Conservation (phyloP, 2,113 vertebrate species). For the Trachemys scripta region DNA sequence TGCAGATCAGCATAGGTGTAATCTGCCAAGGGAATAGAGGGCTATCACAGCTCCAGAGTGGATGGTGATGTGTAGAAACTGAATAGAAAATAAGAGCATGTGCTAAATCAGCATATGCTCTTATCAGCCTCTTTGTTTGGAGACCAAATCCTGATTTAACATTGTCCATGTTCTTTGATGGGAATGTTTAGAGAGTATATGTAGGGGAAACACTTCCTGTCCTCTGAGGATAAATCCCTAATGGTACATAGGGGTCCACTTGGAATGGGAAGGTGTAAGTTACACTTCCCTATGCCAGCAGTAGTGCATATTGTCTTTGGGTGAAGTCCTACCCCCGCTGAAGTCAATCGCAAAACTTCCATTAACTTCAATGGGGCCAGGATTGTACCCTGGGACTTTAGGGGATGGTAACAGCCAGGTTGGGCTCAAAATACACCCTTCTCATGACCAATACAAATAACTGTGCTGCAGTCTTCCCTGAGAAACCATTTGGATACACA, state of each 20-base stretch:
- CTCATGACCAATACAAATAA: not conserved
- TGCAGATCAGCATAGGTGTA: not conserved
- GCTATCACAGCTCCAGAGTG: not conserved
- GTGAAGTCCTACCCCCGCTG: not conserved
- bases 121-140: not conserved
- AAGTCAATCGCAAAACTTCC: not conserved
- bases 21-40: not conserved
- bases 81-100: not conserved
- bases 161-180: not conserved
- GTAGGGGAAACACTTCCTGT: not conserved
- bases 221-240: not conserved
- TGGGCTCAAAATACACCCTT: slow-evolving; percentile 10
- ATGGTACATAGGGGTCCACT: not conserved
- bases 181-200: not conserved
- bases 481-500: slow-evolving; percentile 30
- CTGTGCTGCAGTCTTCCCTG: slow-evolving; percentile 9
- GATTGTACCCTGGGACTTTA: not conserved
- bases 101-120: not conserved
- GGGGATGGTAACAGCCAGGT: not conserved
- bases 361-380: not conserved
- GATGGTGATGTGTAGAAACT: not conserved
- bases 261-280: not conserved
- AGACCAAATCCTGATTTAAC: not conserved
- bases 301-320: not conserved
- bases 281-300: not conserved